Evolutionary conservation across 2,113 vertebrate genomes (phyloP).

Genomic region (Prietella phreatophila): DNA sequence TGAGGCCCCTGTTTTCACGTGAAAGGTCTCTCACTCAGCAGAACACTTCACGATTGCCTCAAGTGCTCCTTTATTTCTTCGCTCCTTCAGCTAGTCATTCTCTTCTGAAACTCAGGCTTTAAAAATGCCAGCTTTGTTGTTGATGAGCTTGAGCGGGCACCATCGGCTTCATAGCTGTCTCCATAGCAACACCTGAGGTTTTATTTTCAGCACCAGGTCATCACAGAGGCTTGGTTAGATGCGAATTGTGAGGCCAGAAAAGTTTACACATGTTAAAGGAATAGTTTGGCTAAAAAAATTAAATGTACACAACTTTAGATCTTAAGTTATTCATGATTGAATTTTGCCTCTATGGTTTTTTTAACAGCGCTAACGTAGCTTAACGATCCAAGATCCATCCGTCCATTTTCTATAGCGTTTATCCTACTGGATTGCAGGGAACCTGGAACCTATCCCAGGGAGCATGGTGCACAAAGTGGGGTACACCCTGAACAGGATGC

Average conservation of each 20-base stretch:
- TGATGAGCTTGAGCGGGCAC: neutral
- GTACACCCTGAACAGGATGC: no score
- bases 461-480: no score
- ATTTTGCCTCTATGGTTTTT: neutral
- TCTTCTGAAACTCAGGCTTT: conserved; percentile 1
- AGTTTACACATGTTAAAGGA: neutral
- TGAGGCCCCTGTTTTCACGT: conserved; percentile 22
- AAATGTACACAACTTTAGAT: neutral
- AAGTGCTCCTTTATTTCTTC: conserved; percentile 24
- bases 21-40: neutral
- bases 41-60: conserved; percentile 19
- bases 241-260: neutral
- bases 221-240: conserved; percentile 12
- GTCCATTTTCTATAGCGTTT: no score
- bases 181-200: conserved; percentile 20
- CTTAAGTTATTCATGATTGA: neutral
- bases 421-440: no score
- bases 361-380: neutral
- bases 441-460: no score
- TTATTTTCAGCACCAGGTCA: conserved; percentile 27
- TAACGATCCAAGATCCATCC: neutral
- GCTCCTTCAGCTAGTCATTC: conserved; percentile 3
- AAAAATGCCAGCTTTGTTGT: conserved; percentile 39
- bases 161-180: conserved; percentile 14
- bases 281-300: neutral